Evolutionary conservation across 2,113 vertebrate genomes (phyloP).

Genomic region (Cyanistes caeruleus): DNA sequence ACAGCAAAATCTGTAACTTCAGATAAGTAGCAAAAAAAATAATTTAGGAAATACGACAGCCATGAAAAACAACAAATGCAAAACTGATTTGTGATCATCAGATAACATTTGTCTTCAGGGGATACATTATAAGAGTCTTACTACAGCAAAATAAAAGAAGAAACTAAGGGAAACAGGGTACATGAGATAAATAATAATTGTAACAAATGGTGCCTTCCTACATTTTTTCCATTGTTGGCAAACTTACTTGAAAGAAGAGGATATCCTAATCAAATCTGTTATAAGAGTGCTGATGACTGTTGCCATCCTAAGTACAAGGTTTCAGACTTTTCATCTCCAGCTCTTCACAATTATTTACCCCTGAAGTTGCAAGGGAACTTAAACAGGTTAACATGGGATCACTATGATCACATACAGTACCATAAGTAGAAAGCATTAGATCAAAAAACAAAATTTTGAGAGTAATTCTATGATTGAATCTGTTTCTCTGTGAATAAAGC

Average conservation of each 20-base stretch:
- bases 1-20: neutral
- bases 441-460: too few relatives aligned
- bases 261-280: neutral
- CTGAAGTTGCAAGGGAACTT: neutral
- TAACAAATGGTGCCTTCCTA: neutral
- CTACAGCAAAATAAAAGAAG: neutral
- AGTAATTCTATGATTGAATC: neutral
- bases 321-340: neutral
- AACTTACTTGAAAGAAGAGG: neutral
- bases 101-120: neutral
- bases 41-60: neutral
- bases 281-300: neutral
- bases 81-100: neutral
- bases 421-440: fast-evolving
- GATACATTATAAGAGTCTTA: neutral
- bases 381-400: neutral
- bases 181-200: neutral
- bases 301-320: neutral
- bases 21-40: neutral
- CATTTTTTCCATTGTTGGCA: neutral
- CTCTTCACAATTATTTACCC: neutral
- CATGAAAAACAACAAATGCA: neutral
- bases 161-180: neutral
- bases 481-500: neutral
- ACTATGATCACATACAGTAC: neutral